Conservation (phyloP, 2,113 vertebrate species). For the Morone saxatilis region DNA sequence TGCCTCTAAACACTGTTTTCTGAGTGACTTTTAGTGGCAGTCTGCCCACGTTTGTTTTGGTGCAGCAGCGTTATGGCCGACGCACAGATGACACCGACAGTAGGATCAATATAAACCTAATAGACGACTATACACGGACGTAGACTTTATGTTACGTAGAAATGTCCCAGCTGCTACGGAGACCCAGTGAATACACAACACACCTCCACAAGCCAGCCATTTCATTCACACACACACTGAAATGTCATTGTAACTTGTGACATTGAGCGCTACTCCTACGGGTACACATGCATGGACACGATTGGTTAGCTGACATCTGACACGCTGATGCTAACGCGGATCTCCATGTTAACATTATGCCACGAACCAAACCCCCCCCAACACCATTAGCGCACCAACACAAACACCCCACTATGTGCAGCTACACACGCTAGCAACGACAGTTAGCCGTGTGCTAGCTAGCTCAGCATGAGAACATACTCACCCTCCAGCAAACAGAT, state of each 20-base stretch:
- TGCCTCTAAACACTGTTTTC: neutral
- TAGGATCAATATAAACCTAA: neutral
- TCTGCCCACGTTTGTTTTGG: constrained; percentile 30
- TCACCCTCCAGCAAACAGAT: constrained; percentile 97
- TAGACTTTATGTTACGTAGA: neutral
- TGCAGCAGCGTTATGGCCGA: neutral
- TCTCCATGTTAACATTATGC: neutral
- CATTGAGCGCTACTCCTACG: constrained; percentile 36
- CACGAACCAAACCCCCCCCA: neutral
- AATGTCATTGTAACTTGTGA: constrained; percentile 61
- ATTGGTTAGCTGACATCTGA: neutral
- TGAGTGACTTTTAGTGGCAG: constrained; percentile 8
- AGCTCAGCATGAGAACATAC: constrained; percentile 66
- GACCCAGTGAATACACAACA: too few relatives aligned
- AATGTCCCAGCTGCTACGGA: neutral
- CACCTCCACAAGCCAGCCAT: neutral
- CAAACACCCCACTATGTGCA: neutral
- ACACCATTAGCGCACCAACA: neutral
- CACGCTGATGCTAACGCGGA: neutral
- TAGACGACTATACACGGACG: too few relatives aligned
- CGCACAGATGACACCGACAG: neutral
- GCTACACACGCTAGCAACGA: constrained; percentile 1
- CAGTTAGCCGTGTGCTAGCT: constrained; percentile 50
- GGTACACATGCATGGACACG: neutral
- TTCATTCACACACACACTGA: constrained; percentile 34